Conservation (phyloP, 2,113 vertebrate species). For the Plecturocebus donacophilus region DNA sequence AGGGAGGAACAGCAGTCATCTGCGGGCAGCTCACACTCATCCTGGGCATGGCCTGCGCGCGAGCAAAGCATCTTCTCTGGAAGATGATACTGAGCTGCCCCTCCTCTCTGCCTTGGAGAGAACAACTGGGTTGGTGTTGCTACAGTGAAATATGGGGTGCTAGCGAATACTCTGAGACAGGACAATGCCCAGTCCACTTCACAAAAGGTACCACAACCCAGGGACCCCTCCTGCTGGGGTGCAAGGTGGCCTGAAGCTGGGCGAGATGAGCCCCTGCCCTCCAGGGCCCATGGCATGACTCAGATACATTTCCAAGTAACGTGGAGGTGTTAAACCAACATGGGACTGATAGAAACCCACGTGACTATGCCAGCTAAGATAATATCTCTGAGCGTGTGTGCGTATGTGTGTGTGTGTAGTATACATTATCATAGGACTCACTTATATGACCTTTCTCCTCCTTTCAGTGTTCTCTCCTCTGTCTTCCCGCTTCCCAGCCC, state of each 20-base stretch:
- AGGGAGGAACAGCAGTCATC: not conserved
- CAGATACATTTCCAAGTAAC: not conserved
- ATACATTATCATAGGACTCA: not conserved
- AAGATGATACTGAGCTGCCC: not conserved
- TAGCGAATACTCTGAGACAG: not conserved
- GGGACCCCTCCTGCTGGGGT: too few species aligned
- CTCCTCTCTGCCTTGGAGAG: not conserved
- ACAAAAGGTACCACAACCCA: not conserved
- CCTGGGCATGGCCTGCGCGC: not conserved
- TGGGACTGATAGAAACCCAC: not conserved
- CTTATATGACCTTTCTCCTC: not conserved
- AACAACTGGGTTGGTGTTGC: not conserved
- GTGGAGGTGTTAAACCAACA: not conserved
- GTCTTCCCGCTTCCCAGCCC: not conserved
- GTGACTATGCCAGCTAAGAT: not conserved
- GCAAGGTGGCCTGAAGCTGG: not conserved
- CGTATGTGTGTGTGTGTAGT: fast-evolving
- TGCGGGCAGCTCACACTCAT: not conserved
- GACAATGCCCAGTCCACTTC: not conserved
- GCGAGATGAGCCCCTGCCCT: not conserved
- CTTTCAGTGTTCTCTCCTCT: not conserved
- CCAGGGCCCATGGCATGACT: fast-evolving
- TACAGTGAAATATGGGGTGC: not conserved
- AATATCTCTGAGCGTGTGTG: not conserved
- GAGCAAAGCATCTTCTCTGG: not conserved